phyloP scores from a whole-genome alignment of 2,888 invertebrate species.

The Zaprionus obscuricornis region DNA sequence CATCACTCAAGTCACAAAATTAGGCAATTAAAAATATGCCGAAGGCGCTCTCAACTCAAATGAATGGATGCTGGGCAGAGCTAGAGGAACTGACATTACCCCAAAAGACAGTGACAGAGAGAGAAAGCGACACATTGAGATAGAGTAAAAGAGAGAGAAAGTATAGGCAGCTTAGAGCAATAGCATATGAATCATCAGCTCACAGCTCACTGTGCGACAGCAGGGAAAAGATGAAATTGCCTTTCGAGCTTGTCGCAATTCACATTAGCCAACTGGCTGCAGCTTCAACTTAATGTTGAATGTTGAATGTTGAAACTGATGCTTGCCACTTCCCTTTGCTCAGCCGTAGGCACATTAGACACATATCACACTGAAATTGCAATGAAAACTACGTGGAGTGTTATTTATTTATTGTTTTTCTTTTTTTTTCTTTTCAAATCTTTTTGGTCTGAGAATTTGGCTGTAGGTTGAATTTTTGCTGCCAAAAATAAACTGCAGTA shows the following conservation, averaged over 20 bases:
- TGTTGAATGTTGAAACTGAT: conserved; percentile 2
- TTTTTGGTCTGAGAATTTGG: not conserved
- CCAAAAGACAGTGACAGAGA: not conserved
- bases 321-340: not conserved
- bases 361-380: conserved; percentile 48
- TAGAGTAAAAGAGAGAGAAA: no score
- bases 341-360: not conserved
- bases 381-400: conserved; percentile 46
- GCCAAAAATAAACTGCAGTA: conserved; percentile 16
- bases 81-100: no score
- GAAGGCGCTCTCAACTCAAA: conserved; percentile 74
- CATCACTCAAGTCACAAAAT: conserved; percentile 83
- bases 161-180: conserved; percentile 53
- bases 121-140: no score
- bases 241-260: conserved; percentile 54
- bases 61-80: conserved; percentile 51
- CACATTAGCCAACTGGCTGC: conserved; percentile 42
- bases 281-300: not conserved
- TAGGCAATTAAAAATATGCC: conserved; percentile 84
- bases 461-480: conserved; percentile 5
- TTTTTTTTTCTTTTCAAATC: no score
- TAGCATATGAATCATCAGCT: conserved; percentile 75
- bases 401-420: conserved; percentile 50
- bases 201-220: conserved; percentile 35
- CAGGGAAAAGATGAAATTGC: conserved; percentile 53